Conservation (phyloP, 2,113 vertebrate genomes). For the Monopterus albus region DNA sequence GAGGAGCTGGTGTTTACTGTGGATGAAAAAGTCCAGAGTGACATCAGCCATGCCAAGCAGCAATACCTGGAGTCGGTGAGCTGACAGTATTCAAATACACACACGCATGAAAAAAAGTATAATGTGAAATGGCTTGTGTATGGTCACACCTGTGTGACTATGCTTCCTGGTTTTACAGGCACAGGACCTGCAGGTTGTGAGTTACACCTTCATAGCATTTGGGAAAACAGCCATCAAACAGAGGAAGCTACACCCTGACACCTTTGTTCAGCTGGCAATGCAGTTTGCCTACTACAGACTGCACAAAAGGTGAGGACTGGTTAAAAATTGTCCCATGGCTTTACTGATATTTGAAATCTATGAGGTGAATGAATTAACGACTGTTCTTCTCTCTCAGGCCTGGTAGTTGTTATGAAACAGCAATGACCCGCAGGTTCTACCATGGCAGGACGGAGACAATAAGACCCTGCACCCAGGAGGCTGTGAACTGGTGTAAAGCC, state of each 20-base stretch:
- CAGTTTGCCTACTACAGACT: slow-evolving; percentile 91
- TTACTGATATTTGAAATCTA: background rate
- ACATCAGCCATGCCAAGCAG: slow-evolving; percentile 85
- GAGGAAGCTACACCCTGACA: slow-evolving; percentile 90
- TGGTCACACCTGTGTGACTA: background rate
- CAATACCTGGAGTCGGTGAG: slow-evolving; percentile 86
- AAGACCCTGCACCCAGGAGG: slow-evolving; percentile 90
- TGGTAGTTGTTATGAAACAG: slow-evolving; percentile 95
- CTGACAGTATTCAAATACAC: slow-evolving; percentile 6
- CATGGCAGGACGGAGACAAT: slow-evolving; percentile 97
- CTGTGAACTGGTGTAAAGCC: slow-evolving; percentile 88
- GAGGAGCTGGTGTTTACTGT: slow-evolving; percentile 92
- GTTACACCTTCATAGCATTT: slow-evolving; percentile 88
- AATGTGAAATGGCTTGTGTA: background rate
- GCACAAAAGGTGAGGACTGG: slow-evolving; percentile 83
- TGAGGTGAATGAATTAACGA: background rate
- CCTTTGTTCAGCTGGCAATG: slow-evolving; percentile 92
- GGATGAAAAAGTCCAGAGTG: slow-evolving; percentile 82
- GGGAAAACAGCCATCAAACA: slow-evolving; percentile 90
- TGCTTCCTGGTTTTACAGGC: slow-evolving; percentile 73
- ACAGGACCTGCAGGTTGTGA: slow-evolving; percentile 86
- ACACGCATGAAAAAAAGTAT: background rate
- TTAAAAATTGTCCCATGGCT: background rate
- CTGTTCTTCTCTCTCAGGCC: slow-evolving; percentile 78
- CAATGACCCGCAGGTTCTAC: slow-evolving; percentile 91